phyloP scores from a whole-genome alignment of 2,888 invertebrate genomes.

The Ophioninae sp. region DNA sequence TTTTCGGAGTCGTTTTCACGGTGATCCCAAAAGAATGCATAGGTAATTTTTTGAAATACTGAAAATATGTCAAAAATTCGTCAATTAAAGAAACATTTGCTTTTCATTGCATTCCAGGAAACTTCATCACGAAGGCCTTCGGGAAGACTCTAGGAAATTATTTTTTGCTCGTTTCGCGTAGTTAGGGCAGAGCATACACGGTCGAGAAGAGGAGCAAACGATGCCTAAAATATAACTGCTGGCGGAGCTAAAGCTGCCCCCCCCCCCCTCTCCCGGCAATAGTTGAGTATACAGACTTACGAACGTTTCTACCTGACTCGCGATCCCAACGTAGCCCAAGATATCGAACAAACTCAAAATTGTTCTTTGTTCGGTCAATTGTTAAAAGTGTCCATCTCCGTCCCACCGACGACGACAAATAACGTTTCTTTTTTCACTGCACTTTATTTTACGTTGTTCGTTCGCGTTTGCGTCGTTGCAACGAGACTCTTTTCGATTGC shows the following conservation, averaged over 20 bases:
- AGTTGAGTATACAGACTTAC: background rate
- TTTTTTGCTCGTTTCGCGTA: conserved; percentile 8
- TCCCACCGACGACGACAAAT: too few species aligned
- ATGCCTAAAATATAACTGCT: conserved; percentile 56
- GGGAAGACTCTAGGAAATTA: too few species aligned
- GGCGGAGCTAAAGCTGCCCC: background rate
- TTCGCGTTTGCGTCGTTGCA: too few species aligned
- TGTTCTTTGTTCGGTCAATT: too few species aligned
- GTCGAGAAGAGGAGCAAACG: conserved; percentile 34
- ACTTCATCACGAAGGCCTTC: too few species aligned
- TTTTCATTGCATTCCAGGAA: background rate
- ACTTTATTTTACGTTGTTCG: too few species aligned
- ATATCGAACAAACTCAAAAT: too few species aligned
- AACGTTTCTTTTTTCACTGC: too few species aligned
- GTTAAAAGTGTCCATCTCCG: too few species aligned
- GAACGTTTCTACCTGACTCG: conserved; percentile 41
- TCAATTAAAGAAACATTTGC: background rate
- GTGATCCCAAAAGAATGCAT: background rate
- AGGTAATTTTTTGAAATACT: too few species aligned
- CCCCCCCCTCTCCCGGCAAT: background rate
- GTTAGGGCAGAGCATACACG: conserved; percentile 1
- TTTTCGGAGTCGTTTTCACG: background rate
- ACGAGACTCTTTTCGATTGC: too few species aligned
- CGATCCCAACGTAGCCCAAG: background rate
- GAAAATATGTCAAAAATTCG: too few species aligned